These are phyloP conservation scores for Rattus rattus DNA, from an alignment of 2,113 vertebrate species.

Conservation along the genomic window DNA sequence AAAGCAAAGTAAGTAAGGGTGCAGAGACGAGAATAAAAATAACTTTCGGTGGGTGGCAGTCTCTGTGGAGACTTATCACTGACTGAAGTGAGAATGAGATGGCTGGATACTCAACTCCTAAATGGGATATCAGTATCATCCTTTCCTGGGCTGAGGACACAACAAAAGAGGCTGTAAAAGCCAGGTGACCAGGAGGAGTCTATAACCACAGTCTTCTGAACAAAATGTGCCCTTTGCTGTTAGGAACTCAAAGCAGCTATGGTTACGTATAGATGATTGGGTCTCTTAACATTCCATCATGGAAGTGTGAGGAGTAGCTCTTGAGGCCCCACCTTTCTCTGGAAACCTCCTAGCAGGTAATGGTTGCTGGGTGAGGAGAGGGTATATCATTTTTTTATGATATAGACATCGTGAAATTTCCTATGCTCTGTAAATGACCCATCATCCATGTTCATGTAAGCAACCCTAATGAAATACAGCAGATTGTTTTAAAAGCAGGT, in stretches of 20 bases:
- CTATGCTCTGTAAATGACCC: neutral
- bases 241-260: neutral
- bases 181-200: neutral
- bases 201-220: neutral
- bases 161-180: neutral
- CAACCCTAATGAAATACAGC: neutral
- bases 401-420: neutral
- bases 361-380: neutral
- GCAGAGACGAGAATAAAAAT: neutral
- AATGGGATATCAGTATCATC: neutral
- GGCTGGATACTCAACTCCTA: neutral
- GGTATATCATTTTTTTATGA: neutral
- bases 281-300: neutral
- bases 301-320: neutral
- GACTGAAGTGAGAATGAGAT: neutral
- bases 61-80: neutral
- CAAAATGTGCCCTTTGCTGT: neutral
- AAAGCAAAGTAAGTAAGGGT: neutral
- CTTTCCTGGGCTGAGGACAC: neutral
- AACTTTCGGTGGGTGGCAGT: neutral
- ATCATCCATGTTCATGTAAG: neutral
- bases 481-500: neutral
- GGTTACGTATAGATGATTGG: neutral
- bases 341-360: neutral
- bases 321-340: neutral